A percentile compares a stretch with the other conserved stretches of the same genome.
Conservation (phyloP, 2,113 vertebrate species). For the Ceyx melanurus region DNA sequence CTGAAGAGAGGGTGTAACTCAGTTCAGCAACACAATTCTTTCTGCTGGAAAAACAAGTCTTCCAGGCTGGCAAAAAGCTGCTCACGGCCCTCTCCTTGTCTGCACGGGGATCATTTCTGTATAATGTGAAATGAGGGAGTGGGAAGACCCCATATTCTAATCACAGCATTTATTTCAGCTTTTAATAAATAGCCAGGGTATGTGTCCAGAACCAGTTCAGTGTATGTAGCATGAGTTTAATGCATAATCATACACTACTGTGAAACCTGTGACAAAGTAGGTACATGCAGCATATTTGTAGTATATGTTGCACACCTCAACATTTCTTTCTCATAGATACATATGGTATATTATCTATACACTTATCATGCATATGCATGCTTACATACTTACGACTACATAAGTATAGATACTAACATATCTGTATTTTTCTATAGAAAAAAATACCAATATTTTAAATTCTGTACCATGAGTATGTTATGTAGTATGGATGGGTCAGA, state of each 20-base stretch:
- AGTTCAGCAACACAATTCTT: background rate
- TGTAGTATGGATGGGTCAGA: background rate
- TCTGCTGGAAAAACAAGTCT: background rate
- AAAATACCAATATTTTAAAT: background rate
- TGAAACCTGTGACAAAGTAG: background rate
- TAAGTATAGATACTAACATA: background rate
- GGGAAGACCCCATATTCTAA: background rate
- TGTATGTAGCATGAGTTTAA: background rate
- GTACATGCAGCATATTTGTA: background rate
- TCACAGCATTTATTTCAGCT: background rate
- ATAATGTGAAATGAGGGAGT: accelerated
- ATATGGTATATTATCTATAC: background rate
- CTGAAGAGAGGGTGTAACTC: background rate
- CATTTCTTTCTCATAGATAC: background rate
- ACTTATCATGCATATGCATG: background rate
- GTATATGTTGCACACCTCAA: background rate
- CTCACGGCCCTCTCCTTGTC: background rate
- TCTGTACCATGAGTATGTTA: background rate
- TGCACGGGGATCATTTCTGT: background rate
- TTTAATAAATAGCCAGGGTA: background rate
- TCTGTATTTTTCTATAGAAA: background rate
- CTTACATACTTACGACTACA: background rate
- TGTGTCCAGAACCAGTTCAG: background rate
- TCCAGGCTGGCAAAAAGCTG: background rate
- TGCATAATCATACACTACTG: background rate